These are phyloP conservation scores for Pygocentrus nattereri DNA, from an alignment of 2,797 vertebrate species.

Conservation along the genomic window DNA sequence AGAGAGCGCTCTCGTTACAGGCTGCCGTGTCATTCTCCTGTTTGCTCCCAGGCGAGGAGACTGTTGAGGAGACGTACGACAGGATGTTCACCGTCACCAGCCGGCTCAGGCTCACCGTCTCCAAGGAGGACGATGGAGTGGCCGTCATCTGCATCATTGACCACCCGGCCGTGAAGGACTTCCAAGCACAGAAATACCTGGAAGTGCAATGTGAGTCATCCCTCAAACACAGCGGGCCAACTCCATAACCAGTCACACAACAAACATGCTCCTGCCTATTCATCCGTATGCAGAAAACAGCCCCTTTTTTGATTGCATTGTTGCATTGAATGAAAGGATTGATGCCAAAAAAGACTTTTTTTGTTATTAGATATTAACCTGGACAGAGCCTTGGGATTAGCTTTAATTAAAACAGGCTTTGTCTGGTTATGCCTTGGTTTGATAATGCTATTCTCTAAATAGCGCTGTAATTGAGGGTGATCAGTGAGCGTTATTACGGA, in stretches of 20 bases:
- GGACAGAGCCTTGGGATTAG: constrained; percentile 37
- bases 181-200: constrained; percentile 93
- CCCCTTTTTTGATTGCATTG: constrained; percentile 6
- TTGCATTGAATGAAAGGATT: neutral
- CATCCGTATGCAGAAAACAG: neutral
- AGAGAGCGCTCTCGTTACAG: constrained; percentile 45
- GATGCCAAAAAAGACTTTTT: constrained; percentile 16
- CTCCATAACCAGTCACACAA: neutral
- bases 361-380: constrained; percentile 43
- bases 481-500: constrained; percentile 63
- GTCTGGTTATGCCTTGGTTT: constrained; percentile 57
- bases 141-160: constrained; percentile 96
- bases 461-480: constrained; percentile 71
- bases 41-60: constrained; percentile 83
- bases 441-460: constrained; percentile 70
- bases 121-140: constrained; percentile 93
- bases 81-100: constrained; percentile 96
- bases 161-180: constrained; percentile 94
- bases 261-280: constrained; percentile 2
- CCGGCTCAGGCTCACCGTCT: constrained; percentile 89
- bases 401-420: constrained; percentile 55
- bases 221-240: constrained; percentile 24
- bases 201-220: constrained; percentile 91
- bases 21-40: constrained; percentile 54
- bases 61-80: constrained; percentile 92